Conservation (phyloP, 2,888 invertebrate genomes). For the Drosophila rellima region DNA sequence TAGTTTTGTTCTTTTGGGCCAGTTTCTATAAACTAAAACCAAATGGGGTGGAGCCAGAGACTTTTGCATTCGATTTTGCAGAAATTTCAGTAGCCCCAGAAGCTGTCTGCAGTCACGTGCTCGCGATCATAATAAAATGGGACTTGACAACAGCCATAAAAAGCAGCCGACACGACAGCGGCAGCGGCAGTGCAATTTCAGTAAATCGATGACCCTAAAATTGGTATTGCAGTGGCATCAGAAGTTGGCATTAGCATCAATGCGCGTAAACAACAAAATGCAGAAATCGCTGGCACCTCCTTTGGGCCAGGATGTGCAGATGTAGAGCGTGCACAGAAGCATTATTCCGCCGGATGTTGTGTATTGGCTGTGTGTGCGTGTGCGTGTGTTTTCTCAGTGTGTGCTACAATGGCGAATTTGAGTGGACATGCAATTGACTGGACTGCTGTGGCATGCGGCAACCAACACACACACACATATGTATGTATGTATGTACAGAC, state of each 20-base stretch:
- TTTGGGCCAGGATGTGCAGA: constrained; percentile 54
- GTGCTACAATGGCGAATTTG: constrained; percentile 49
- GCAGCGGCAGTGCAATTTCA: constrained; percentile 34
- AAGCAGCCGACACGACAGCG: constrained; percentile 38
- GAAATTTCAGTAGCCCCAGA: constrained; percentile 41
- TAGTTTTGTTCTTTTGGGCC: constrained; percentile 6
- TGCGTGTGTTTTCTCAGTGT: constrained; percentile 6
- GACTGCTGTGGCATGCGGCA: constrained; percentile 12
- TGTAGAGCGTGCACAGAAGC: constrained; percentile 47
- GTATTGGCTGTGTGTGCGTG: constrained; percentile 12
- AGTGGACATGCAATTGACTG: constrained; percentile 56
- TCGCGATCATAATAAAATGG: constrained; percentile 66
- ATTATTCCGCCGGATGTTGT: constrained; percentile 76
- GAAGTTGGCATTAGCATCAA: constrained; percentile 65
- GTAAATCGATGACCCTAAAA: constrained; percentile 66
- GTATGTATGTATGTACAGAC: not conserved
- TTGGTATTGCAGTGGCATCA: constrained; percentile 39
- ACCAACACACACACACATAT: not conserved
- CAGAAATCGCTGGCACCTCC: constrained; percentile 59
- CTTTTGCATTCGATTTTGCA: constrained; percentile 33
- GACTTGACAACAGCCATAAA: constrained; percentile 64
- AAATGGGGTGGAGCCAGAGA: constrained; percentile 5
- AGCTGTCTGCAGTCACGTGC: constrained; percentile 63
- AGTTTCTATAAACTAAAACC: constrained; percentile 28
- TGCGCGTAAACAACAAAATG: constrained; percentile 69